Evolutionary conservation across 1,140 invertebrate genomes (phyloP).

Genomic region (Magallana gigas): DNA sequence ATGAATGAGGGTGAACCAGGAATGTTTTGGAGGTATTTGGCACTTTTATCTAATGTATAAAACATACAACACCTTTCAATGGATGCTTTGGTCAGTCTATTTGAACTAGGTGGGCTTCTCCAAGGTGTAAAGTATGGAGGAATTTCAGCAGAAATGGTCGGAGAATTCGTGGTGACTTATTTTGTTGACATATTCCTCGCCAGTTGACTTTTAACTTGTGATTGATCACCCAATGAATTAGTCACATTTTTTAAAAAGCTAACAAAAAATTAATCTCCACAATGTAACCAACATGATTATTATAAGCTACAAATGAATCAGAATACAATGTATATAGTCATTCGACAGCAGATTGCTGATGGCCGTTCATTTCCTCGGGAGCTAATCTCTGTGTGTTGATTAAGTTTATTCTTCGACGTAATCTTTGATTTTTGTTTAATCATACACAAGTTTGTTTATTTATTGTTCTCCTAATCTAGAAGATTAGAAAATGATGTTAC

Average conservation of each 20-base stretch:
- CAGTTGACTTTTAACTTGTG: conserved; percentile 6
- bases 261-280: conserved; percentile 6
- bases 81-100: neutral
- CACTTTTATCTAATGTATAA: neutral
- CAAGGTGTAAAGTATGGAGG: neutral
- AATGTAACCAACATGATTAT: neutral
- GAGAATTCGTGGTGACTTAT: neutral
- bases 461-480: conserved; percentile 25
- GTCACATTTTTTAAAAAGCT: conserved; percentile 9
- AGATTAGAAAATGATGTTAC: conserved; percentile 36
- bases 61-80: neutral
- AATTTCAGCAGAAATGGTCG: neutral
- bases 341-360: neutral
- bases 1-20: neutral
- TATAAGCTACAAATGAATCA: neutral
- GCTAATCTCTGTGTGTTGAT: conserved; percentile 21
- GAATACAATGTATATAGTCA: neutral
- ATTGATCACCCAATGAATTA: conserved; percentile 12
- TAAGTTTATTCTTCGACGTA: conserved; percentile 14
- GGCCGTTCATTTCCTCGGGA: neutral
- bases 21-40: neutral
- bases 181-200: conserved; percentile 17
- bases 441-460: conserved; percentile 12
- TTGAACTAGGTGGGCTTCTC: neutral
- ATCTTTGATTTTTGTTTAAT: conserved; percentile 21